Evolutionary conservation across 2,888 invertebrate species (phyloP), one percentile per base, ranked within the genome.

Genomic region (Drosophila paranaensis): DNA sequence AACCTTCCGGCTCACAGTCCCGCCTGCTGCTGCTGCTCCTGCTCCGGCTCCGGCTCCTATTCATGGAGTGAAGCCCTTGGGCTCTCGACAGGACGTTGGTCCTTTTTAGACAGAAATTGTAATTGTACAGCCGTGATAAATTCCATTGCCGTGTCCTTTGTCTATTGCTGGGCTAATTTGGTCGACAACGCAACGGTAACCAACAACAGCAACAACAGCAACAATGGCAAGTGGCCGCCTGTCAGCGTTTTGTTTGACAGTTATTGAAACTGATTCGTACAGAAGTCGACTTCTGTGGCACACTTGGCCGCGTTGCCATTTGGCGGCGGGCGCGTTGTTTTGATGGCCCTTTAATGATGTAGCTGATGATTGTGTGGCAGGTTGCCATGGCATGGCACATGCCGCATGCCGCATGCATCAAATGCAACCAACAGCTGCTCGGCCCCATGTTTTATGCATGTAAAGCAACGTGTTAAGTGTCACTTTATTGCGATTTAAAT

Each of bases 211-310:
- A n/a, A 42, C 14, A 33, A 37, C 27, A 55, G 27, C 6, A 16
- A 27, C n/a, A 54, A 25, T 11, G 16, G 9, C 8, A 27, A 30
- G 40, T 16, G 13, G 42, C 13, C 46, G 42, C 13, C 46, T 76
- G 86, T 68, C 57, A 60, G 53, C 82, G 53, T 66, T 77, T 77
- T 79, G 76, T 84, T 71, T 89, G 79, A 74, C 73, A 87, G 74
- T 83, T 87, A 87, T 89, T 87, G 79, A 69, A 88, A 69, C 61
- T 64, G 72, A 83, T 73, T 77, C 81, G 84, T 40, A 60, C 39
- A 53, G n/a, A 67, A 73, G 77, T 73, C 64, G 71, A 67, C 66
- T 71, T 74, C 65, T 70, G 65, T 67, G 27, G 27, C 3, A 16
- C 37, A 35, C 51, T 68, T 58, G 54, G 64, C 25, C 71, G 39